These are phyloP conservation scores for Podilymbus podiceps DNA, from an alignment of 2,113 vertebrate species.

Conservation along the genomic window DNA sequence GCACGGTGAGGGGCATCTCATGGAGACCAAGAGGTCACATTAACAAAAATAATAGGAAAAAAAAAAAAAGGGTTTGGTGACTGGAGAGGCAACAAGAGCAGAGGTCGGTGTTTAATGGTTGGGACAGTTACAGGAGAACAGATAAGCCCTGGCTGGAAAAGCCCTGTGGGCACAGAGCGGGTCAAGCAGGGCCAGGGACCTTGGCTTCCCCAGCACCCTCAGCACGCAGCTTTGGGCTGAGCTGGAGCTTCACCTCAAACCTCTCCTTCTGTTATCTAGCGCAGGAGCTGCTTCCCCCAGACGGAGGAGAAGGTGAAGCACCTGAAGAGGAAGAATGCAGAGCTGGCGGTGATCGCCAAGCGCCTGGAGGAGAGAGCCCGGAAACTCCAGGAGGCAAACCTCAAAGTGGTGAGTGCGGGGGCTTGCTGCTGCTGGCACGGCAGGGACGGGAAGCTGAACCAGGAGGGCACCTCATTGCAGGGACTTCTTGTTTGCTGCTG, in stretches of 20 bases:
- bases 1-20: neutral
- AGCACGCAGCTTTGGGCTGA: fast-evolving
- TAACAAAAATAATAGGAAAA: neutral
- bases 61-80: neutral
- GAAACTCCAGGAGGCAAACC: constrained; percentile 97
- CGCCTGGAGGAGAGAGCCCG: constrained; percentile 92
- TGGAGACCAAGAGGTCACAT: neutral
- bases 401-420: constrained; percentile 82
- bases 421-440: fast-evolving
- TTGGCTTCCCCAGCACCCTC: neutral
- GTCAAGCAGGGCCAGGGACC: neutral
- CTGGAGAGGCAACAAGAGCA: neutral
- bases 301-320: constrained; percentile 96
- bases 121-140: neutral
- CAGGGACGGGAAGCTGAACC: neutral
- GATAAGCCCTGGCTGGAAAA: neutral
- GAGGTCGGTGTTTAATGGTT: neutral
- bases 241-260: neutral
- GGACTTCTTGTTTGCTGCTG: neutral
- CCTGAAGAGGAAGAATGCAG: constrained; percentile 93
- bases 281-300: constrained; percentile 93
- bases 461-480: neutral
- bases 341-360: constrained; percentile 94
- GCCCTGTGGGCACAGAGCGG: neutral
- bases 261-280: constrained; percentile 69